Percentiles rank a stretch among this genome's conserved stretches.
phyloP scores from a whole-genome alignment of 2,113 vertebrate genomes.

The Leptodactylus fuscus region DNA sequence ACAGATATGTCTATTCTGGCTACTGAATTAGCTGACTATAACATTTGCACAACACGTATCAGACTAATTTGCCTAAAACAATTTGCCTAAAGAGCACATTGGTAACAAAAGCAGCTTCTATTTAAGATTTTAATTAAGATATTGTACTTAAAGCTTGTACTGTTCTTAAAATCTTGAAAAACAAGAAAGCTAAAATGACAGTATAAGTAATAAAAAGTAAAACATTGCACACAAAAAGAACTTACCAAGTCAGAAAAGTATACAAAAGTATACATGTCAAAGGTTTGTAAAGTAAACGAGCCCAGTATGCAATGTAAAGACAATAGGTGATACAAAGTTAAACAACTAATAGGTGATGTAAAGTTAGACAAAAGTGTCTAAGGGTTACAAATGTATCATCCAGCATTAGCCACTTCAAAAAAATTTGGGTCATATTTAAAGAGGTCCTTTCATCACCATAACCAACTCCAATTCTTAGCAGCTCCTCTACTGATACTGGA shows the following conservation, averaged over 20 bases:
- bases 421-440: too few relatives aligned
- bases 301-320: too few relatives aligned
- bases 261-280: too few relatives aligned
- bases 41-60: background rate
- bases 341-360: too few relatives aligned
- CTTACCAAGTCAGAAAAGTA: background rate
- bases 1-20: background rate
- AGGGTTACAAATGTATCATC: too few relatives aligned
- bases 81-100: background rate
- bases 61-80: background rate
- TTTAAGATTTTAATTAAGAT: conserved; percentile 4
- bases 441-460: too few relatives aligned
- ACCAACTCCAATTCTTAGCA: too few relatives aligned
- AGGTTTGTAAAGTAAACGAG: too few relatives aligned
- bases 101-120: background rate
- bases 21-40: background rate
- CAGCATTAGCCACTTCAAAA: too few relatives aligned
- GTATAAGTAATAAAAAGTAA: background rate
- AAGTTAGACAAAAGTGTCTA: too few relatives aligned
- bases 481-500: too few relatives aligned
- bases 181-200: background rate
- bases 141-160: background rate
- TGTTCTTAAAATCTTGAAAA: background rate
- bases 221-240: background rate
- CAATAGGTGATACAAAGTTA: too few relatives aligned